Base-by-base conservation (phyloP, 2,888 invertebrate species). In the Callyntrura sp. region DNA sequence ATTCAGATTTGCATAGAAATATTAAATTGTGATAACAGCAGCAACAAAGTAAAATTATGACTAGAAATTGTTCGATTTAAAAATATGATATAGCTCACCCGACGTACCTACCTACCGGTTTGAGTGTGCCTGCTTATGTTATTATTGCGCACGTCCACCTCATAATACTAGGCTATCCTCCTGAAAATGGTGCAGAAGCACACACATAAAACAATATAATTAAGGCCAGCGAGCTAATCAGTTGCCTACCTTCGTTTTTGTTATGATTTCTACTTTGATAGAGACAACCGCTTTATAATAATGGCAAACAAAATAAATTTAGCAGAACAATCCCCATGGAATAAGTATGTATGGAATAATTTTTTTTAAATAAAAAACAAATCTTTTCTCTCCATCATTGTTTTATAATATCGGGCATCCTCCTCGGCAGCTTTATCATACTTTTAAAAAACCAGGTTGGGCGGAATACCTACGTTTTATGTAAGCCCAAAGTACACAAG, bases 161-260 rank as follows among this genome's bases (percentile, higher is more conserved):
- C n/a, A n/a, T n/a, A n/a, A n/a, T n/a, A n/a, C n/a, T n/a, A 25
- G 35, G 4, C 23, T 9, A 5, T 60, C 23, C 8, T 14, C 1
- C 2, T 68, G 51, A 5, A 4, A 55, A 55, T 57, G 55, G 55
- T 35, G 51, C 28, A 25, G 4, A 73, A 43, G 17, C 12, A 68
- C 20, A 35, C 2, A 68, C 35, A 68, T 8, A 62, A 11, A 78
- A 55, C 55, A 78, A 57, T 78, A 78, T 78, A 78, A 78, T 78
- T 78, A 78, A 78, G 55, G 55, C 14, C 55, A 55, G 78, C 78
- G 25, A 57, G 55, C 55, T 78, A 78, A 78, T 78, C 78, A 78
- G 55, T 78, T 78, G 55, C 28, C 78, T 78, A 78, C 28, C 78
- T 78, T 76, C 20, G 9, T 62, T 76, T 25, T 23, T 78, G 57